Evolutionary conservation across 2,113 vertebrate species (phyloP).

Genomic region (Atrichornis clamosus): DNA sequence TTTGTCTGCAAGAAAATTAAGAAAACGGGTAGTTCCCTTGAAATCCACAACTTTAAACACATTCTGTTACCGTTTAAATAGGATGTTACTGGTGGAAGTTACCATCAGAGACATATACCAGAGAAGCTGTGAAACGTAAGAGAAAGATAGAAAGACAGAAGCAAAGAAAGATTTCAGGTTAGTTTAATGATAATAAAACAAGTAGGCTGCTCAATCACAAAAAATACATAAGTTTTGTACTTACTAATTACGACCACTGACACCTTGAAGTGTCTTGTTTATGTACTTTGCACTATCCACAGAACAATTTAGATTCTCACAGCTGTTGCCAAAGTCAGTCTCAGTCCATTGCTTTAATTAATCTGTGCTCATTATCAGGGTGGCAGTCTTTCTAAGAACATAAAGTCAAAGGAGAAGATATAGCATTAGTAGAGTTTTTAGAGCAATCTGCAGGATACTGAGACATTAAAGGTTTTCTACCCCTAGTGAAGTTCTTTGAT

Average conservation of each 20-base stretch:
- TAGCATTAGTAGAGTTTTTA: neutral
- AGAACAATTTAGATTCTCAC: neutral
- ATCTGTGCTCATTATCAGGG: neutral
- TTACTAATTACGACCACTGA: neutral
- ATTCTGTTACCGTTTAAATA: neutral
- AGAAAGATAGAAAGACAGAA: neutral
- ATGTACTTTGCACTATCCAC: neutral
- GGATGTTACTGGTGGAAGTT: neutral
- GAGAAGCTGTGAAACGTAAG: neutral
- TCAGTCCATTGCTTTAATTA: slow-evolving; percentile 41
- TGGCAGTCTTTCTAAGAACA: neutral
- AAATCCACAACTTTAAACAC: neutral
- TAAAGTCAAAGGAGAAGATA: slow-evolving; percentile 37
- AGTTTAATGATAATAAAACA: neutral
- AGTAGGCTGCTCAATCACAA: neutral
- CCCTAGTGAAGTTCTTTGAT: slow-evolving; percentile 17
- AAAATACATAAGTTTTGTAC: neutral
- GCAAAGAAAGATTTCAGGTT: neutral
- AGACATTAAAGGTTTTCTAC: slow-evolving; percentile 29
- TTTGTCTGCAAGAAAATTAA: neutral
- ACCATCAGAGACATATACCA: neutral
- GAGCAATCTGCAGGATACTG: slow-evolving; percentile 15
- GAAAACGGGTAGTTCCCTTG: neutral
- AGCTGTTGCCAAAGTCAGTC: neutral
- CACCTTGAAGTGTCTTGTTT: neutral